A percentile compares a stretch with the other conserved stretches of the same genome.
phyloP scores from a whole-genome alignment of 2,113 vertebrate genomes.

The Cyanistes caeruleus region DNA sequence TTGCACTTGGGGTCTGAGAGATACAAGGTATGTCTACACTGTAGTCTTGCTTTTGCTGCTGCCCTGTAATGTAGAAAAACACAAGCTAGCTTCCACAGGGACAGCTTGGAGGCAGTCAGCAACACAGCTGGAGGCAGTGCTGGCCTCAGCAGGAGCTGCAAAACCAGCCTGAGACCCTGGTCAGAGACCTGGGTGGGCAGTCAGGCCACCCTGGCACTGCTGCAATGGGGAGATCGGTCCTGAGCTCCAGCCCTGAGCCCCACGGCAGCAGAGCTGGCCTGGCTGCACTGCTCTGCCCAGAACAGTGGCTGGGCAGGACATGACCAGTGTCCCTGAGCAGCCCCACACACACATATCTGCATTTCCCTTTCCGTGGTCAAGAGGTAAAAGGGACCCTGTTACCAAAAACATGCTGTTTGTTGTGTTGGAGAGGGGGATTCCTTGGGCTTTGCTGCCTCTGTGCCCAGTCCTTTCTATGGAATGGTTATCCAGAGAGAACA shows the following conservation, averaged over 20 bases:
- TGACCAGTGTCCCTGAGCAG: not conserved
- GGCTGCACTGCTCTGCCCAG: not conserved
- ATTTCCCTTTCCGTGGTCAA: slow-evolving; percentile 5
- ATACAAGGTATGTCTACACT: slow-evolving; percentile 10
- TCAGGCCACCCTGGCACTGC: not conserved
- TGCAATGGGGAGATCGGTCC: not conserved
- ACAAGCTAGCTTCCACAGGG: not conserved
- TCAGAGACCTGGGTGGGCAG: not conserved
- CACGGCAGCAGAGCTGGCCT: not conserved
- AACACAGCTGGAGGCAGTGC: not conserved
- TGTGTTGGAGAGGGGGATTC: not conserved
- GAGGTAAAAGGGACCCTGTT: not conserved
- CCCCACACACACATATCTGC: not conserved
- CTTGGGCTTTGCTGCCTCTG: slow-evolving; percentile 25
- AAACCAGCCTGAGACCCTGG: not conserved
- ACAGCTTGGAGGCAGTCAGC: not conserved
- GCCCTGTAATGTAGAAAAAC: not conserved
- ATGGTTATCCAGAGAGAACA: not conserved
- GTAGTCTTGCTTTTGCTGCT: slow-evolving; percentile 63
- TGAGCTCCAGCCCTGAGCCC: not conserved
- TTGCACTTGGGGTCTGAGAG: slow-evolving; percentile 64
- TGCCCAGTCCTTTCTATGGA: not conserved
- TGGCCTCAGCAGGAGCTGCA: not conserved
- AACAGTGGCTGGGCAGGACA: not conserved
- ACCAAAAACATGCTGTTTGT: not conserved